Percentiles rank a stretch among this genome's conserved stretches.
phyloP scores from a whole-genome alignment of 35 echinoderm and acorn worm genomes.

The Anneissia japonica region DNA sequence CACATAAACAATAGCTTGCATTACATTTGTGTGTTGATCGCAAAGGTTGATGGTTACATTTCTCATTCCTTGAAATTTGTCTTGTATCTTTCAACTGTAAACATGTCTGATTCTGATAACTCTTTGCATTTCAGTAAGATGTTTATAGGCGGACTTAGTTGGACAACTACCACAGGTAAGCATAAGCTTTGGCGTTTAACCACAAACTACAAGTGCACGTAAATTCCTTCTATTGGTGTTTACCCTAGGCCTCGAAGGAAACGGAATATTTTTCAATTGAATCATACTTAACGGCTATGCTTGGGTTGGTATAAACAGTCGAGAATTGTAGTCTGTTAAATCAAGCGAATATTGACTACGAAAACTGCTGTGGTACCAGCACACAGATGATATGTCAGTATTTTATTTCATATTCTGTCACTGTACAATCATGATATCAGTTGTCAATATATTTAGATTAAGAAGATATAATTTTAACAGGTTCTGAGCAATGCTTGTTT shows the following conservation, averaged over 20 bases:
- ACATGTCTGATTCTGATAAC: not conserved
- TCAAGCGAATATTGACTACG: too few relatives aligned
- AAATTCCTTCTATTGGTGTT: not conserved
- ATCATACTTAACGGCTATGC: not conserved
- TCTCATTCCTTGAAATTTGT: not conserved
- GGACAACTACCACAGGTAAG: constrained; percentile 85
- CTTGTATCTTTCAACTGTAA: too few relatives aligned
- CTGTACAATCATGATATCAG: too few relatives aligned
- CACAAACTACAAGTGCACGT: too few relatives aligned
- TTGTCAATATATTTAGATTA: too few relatives aligned
- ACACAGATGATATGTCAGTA: too few relatives aligned
- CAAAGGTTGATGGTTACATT: not conserved
- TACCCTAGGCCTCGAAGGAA: not conserved
- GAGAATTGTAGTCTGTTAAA: too few relatives aligned
- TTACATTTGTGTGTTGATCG: not conserved
- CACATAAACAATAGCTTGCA: not conserved
- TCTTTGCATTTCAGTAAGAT: constrained; percentile 85
- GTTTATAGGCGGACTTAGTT: constrained; percentile 96
- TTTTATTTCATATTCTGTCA: too few relatives aligned
- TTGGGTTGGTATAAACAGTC: not conserved
- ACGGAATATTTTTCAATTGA: not conserved
- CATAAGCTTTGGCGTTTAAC: not conserved
- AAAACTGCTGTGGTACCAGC: too few relatives aligned
- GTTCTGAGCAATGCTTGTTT: too few relatives aligned
- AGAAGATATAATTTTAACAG: too few relatives aligned